phyloP scores from a whole-genome alignment of 1,140 invertebrate genomes.

The Planococcus citri region DNA sequence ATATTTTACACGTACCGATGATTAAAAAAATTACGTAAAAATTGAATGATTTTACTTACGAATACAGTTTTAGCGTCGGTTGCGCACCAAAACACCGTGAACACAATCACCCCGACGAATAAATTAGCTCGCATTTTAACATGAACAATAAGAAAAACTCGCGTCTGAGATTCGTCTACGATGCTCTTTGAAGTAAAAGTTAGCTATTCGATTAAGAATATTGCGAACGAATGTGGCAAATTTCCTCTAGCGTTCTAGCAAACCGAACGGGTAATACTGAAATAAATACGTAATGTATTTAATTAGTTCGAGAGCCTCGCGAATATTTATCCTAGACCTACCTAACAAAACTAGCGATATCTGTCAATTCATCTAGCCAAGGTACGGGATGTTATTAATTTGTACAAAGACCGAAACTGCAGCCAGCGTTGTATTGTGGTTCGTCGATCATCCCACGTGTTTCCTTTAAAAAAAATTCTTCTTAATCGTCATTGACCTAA shows the following conservation, averaged over 20 bases:
- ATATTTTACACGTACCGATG: no score
- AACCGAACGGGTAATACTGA: background rate
- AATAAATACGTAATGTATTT: constrained; percentile 10
- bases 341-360: background rate
- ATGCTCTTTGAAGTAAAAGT: background rate
- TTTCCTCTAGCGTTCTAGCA: background rate
- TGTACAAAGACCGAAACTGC: background rate
- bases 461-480: background rate
- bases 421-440: background rate
- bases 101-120: background rate
- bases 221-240: background rate
- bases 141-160: background rate
- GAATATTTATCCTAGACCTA: constrained; percentile 17
- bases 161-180: background rate
- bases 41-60: background rate
- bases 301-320: constrained; percentile 7
- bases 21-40: background rate
- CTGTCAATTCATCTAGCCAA: constrained; percentile 19
- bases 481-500: constrained; percentile 17
- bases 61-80: background rate
- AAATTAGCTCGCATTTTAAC: background rate
- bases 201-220: background rate
- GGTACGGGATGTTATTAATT: constrained; percentile 9
- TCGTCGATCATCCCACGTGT: background rate
- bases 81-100: background rate